Base-by-base conservation (phyloP, 2,113 vertebrate species). In the Buteo buteo region DNA sequence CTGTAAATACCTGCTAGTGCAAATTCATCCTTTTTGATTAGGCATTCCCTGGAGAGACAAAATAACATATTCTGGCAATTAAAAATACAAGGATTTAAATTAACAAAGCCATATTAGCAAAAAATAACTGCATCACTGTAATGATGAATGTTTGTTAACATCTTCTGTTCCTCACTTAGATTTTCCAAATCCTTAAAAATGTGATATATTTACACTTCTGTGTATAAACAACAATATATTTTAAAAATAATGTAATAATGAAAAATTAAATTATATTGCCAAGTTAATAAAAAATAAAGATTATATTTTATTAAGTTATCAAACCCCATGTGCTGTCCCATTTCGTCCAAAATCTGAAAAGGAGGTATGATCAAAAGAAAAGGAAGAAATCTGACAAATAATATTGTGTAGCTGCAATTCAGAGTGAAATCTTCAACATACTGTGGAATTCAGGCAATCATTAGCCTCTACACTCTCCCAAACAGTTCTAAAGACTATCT, bases 21-120 rank as follows among this genome's bases (percentile, higher is more conserved):
- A 84, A 71, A 84, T 92, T 84, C n/a, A 82, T 91, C 55, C 54
- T 86, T 74, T 47, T 94, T 94, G 44, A 81, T 94, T 42, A 94
- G 57, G 18, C 88, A 25, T 34, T 89, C 20, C 13, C 47, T 59
- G 55, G 15, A 70, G 42, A 71, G 52, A 82, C 49, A 92, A 90
- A 90, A 31, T 79, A 78, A 32, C 22, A 9, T 83, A 66, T 58
- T 89, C 16, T 79, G 40, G 26, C 55, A 91, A 71, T 95, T 89
- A 71, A 91, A 90, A 94, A 44, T 34, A 54, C 40, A n/a, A 58
- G 29, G 59, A 25, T 71, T 89, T 78, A 87, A 87, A 57, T 71
- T 88, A 72, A 29, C 14, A 72, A 85, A 83, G 66, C 31, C 26
- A 21, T 69, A 64, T 40, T 86, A 91, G 52, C 26, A 89, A 92